Base-by-base conservation (phyloP, 2,113 vertebrate species). In the Sceloporus tristichus region DNA sequence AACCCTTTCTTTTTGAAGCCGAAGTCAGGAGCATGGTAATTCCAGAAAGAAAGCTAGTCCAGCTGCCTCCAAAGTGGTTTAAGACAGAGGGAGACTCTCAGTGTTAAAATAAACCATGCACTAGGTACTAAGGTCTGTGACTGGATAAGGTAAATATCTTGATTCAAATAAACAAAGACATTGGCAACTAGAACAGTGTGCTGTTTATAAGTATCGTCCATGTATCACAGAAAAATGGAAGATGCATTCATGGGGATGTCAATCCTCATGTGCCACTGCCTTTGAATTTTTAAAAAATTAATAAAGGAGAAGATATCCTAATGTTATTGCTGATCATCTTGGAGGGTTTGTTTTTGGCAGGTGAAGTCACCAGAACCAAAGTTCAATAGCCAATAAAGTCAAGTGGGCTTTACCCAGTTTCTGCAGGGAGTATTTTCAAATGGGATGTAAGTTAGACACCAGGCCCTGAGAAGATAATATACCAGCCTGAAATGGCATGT, bases 101-200 rank as follows among this genome's bases (percentile, higher is more conserved):
- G 91, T 78, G 80, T 75, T 34, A 38, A 74, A 88, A 80, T 54
- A 54, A 74, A 89, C 80, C 0, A 25, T 84, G 16, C 29, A 79
- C 89, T 0, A 21, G 23, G 76, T 40, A 80, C 90, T 84, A 82
- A 1, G 0, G 34, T 91, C 90, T 89, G 91, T 92, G 62, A 80
- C 92, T 92, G 1, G 0, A 27, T 81, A 90, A 93, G 90, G 84
- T 94, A 90, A 92, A 92, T 91, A 94, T 85, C 84, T 82, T 91
- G 54, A 85, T 86, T 94, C 91, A 92, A 92, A 92, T 94, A 96
- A 95, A 94, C 90, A 92, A 87, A 89, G 85, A 84, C 54, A 87
- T 84, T 76, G 91, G 88, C 84, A 92, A 90, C 74, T 56, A 89
- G 92, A 93, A 91, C 90, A 89, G 48, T 7, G 2, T 27, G 84